phyloP scores from a whole-genome alignment of 1,140 invertebrate genomes.

The Pseudomyrmex pallidus region DNA sequence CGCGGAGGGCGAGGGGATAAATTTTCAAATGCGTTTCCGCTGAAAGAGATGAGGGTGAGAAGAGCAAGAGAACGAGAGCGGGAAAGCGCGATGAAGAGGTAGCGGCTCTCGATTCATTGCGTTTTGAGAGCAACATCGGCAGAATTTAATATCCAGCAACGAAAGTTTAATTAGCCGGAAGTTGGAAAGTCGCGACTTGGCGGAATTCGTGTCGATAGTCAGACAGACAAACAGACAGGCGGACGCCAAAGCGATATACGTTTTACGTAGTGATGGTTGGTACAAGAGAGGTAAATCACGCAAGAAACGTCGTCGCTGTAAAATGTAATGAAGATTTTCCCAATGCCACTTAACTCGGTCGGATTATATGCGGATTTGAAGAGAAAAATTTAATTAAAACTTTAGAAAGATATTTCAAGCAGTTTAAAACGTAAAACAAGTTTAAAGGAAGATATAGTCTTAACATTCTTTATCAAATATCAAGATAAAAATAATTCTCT shows the following conservation, averaged over 20 bases:
- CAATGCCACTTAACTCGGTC: constrained; percentile 37
- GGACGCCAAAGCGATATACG: constrained; percentile 20
- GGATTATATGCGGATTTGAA: constrained; percentile 43
- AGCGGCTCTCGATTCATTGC: constrained; percentile 43
- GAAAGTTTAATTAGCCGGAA: constrained; percentile 61
- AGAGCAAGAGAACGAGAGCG: not conserved
- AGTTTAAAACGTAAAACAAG: constrained; percentile 16
- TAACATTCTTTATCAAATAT: constrained; percentile 2
- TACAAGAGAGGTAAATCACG: not conserved
- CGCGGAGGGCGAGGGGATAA: not conserved
- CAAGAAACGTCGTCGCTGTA: constrained; percentile 17
- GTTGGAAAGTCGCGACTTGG: constrained; percentile 46
- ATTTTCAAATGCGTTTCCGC: too few relatives aligned
- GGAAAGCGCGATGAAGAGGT: not conserved
- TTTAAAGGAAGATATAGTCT: not conserved
- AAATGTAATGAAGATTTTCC: constrained; percentile 55
- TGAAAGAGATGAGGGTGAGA: not conserved
- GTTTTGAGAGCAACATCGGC: constrained; percentile 56
- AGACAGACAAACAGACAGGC: constrained; percentile 20
- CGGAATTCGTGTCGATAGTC: constrained; percentile 35
- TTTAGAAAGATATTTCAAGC: constrained; percentile 32
- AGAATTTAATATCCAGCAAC: constrained; percentile 60
- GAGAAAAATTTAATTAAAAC: constrained; percentile 60
- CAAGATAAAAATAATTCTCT: too few relatives aligned
- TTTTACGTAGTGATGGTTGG: constrained; percentile 1